These are phyloP conservation scores for Helicoverpa zea DNA, from an alignment of 1,140 invertebrate species.

Conservation along the genomic window DNA sequence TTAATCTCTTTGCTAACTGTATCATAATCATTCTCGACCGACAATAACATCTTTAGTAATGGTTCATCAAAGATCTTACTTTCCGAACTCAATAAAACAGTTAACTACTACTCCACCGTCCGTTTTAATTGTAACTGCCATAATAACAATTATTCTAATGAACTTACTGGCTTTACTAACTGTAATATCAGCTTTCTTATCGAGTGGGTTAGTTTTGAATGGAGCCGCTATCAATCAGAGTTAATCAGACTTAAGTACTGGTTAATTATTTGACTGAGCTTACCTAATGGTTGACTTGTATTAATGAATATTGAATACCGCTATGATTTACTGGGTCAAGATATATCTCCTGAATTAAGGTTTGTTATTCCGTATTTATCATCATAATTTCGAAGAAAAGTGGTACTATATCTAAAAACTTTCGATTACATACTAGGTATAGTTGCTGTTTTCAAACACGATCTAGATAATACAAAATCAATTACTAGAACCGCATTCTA, in stretches of 20 bases:
- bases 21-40: no score
- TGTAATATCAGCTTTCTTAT: not conserved
- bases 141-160: not conserved
- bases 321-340: not conserved
- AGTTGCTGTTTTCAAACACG: no score
- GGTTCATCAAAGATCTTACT: no score
- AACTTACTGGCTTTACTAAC: not conserved
- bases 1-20: no score
- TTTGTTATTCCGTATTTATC: no score
- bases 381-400: no score
- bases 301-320: not conserved
- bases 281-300: not conserved
- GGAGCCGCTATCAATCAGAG: slow-evolving; percentile 7
- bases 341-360: no score
- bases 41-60: no score
- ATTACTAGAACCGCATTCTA: no score
- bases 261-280: slow-evolving; percentile 8
- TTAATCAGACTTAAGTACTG: slow-evolving; percentile 17
- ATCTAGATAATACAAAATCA: no score
- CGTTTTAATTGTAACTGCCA: not conserved
- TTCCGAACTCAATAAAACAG: not conserved
- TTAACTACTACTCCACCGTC: not conserved
- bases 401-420: no score
- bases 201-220: not conserved
- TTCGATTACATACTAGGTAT: no score